Evolutionary conservation across 1,140 invertebrate genomes (phyloP).

Genomic region (Leptinotarsa undecemlineata): DNA sequence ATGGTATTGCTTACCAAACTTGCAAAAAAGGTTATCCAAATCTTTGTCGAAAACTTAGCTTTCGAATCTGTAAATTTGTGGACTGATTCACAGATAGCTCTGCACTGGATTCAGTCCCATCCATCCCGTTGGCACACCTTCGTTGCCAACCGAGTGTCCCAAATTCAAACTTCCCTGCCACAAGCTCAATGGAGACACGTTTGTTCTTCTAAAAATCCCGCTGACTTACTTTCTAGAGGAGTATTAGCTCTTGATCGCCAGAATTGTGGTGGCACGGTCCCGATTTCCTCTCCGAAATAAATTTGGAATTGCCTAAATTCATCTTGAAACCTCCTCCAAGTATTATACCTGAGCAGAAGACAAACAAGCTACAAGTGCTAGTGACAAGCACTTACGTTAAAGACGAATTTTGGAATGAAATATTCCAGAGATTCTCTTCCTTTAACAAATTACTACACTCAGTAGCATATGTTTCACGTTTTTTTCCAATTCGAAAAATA

Average conservation of each 20-base stretch:
- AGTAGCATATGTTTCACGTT: constrained; percentile 7
- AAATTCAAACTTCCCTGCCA: constrained; percentile 45
- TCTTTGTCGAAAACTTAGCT: not conserved
- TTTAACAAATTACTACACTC: not conserved
- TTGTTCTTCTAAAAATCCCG: constrained; percentile 52
- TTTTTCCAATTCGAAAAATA: not conserved
- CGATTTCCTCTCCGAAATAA: constrained; percentile 14
- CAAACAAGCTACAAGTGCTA: not conserved
- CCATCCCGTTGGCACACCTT: constrained; percentile 45
- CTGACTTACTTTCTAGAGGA: constrained; percentile 55
- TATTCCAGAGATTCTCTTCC: constrained; percentile 13
- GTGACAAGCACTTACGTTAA: not conserved
- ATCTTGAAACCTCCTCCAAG: not conserved
- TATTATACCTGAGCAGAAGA: not conserved
- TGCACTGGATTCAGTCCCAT: constrained; percentile 50
- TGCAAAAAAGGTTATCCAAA: not conserved
- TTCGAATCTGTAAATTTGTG: constrained; percentile 38
- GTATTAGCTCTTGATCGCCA: constrained; percentile 35
- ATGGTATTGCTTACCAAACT: constrained; percentile 32
- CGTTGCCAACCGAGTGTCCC: constrained; percentile 47
- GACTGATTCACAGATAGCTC: constrained; percentile 50
- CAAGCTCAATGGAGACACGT: constrained; percentile 54
- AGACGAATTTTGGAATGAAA: constrained; percentile 2
- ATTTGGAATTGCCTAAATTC: constrained; percentile 5
- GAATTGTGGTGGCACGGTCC: constrained; percentile 49